Conservation (phyloP, 2,797 vertebrate genomes). For the Gymnoscopelus braueri region DNA sequence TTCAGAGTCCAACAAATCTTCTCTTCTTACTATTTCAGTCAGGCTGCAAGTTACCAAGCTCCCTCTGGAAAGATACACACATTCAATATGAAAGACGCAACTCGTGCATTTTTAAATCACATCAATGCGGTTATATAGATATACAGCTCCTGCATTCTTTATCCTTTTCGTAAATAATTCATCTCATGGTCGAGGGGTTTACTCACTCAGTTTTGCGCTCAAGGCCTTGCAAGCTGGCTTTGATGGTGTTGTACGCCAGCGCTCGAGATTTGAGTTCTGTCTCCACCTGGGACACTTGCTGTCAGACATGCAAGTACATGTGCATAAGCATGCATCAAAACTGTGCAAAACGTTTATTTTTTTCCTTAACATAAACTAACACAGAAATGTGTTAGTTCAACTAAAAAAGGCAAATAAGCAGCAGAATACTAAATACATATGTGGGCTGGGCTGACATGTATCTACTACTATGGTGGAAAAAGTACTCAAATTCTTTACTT, state of each 20-base stretch:
- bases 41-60: constrained; percentile 87
- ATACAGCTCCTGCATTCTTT: not conserved
- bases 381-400: too few species aligned
- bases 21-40: constrained; percentile 87
- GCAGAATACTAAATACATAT: too few species aligned
- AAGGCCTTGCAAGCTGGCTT: constrained; percentile 83
- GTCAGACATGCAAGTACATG: constrained; percentile 40
- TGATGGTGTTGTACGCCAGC: constrained; percentile 84
- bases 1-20: constrained; percentile 93
- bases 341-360: not conserved
- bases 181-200: not conserved
- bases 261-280: constrained; percentile 87
- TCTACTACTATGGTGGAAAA: too few species aligned
- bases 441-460: too few species aligned
- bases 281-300: constrained; percentile 93
- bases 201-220: constrained; percentile 87
- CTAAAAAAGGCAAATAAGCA: too few species aligned
- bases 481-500: too few species aligned
- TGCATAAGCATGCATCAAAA: constrained; percentile 25
- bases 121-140: not conserved
- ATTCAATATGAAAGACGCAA: not conserved
- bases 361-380: too few species aligned
- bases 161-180: not conserved
- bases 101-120: constrained; percentile 1
- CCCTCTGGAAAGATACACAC: constrained; percentile 74